These are phyloP conservation scores for Pollenia labialis DNA, from an alignment of 2,888 invertebrate genomes.

Conservation along the genomic window DNA sequence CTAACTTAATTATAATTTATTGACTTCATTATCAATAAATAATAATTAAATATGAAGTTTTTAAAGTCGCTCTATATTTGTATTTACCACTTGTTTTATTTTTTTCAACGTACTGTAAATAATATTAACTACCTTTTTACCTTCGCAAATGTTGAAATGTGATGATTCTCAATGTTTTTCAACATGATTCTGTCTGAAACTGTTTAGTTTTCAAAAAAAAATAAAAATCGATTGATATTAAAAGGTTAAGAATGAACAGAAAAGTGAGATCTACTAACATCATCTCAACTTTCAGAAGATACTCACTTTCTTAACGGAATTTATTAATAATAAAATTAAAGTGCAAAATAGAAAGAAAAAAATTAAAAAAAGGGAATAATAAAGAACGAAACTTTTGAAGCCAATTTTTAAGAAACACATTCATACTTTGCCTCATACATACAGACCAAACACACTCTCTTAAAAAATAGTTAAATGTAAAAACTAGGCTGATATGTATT, in stretches of 20 bases:
- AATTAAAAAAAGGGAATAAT: neutral
- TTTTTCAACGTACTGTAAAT: constrained; percentile 19
- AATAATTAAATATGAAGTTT: no score
- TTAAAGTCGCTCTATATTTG: no score
- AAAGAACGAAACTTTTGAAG: neutral
- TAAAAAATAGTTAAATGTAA: constrained; percentile 24
- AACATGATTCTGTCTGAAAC: constrained; percentile 22
- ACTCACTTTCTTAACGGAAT: neutral
- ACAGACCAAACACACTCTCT: neutral
- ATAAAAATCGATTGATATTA: neutral
- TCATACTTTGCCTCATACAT: constrained; percentile 41
- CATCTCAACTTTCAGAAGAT: neutral
- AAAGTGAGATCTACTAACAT: neutral
- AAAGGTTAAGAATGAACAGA: neutral
- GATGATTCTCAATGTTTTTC: constrained; percentile 10
- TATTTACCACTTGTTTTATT: neutral
- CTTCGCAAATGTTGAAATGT: constrained; percentile 24
- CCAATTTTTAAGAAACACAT: constrained; percentile 51
- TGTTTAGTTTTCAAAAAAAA: constrained; percentile 13
- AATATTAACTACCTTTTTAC: constrained; percentile 24
- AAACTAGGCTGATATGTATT: constrained; percentile 8
- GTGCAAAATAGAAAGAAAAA: neutral
- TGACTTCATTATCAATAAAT: no score
- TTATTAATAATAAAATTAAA: neutral
- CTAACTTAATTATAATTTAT: no score